Base-by-base conservation (phyloP, 2,888 invertebrate species). In the Plemyria rubiginata region DNA sequence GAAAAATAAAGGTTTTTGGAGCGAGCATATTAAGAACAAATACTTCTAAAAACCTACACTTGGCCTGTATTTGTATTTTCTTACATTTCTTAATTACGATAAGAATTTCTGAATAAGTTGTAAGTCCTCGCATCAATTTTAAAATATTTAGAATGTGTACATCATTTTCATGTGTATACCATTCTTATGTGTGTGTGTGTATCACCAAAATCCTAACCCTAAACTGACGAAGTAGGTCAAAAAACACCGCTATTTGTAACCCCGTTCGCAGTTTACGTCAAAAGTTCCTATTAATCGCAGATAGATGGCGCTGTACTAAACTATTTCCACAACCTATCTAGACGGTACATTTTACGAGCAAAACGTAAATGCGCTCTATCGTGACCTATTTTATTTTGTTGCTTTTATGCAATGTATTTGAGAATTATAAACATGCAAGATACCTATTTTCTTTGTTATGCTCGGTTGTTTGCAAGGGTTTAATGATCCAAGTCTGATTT, bases 231-330 rank as follows among this genome's bases (percentile, higher is more conserved):
- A 85, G 74, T 87, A 78, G 86, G 86, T 86, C 85, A 79, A 83
- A 87, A 87, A 89, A 88, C 82, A 88, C 71, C 70, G 67, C 76
- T 75, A 76, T 87, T 84, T 76, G 78, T 79, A 72, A 81, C 78
- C 58, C 60, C 46, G 61, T 54, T 64, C 69, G 83, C 79, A 84
- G 81, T 87, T 85, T 80, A 80, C 72, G 89, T 90, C 88, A 82
- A 80, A 84, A 85, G 72, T 82, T 76, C 72, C 88, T 84, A 87
- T 88, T 88, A 87, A 73, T 70, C 64, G 55, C 67, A 79, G 86
- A 90, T 90, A 90, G 92, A 91, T 91, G 91, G 88, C 87, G 84
- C 63, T 85, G 75, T 74, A 76, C 74, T 81, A 79, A 84, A 82
- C 81, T 84, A 82, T 83, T 80, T 76, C 66, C 62, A 64, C 60